Base-by-base conservation (phyloP, 2,113 vertebrate species). In the Ginglymostoma cirratum region DNA sequence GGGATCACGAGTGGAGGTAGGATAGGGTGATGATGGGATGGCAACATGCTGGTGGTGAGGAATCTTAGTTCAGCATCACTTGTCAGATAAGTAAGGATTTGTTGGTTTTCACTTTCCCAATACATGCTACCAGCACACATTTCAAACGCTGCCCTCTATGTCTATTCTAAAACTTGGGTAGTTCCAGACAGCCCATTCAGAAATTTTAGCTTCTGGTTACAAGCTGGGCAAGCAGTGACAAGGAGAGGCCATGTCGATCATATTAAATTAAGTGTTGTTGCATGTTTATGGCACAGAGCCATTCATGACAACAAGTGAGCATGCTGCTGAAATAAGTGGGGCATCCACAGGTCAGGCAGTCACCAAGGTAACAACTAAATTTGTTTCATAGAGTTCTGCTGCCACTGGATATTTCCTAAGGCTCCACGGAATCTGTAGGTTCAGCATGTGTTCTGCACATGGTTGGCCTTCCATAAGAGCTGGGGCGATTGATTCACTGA, bases 361-460 rank as follows among this genome's bases (percentile, higher is more conserved):
- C 55, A 90, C 87, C 87, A 52, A 90, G 55, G 87, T 61, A 90
- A 90, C 55, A 90, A 61, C 30, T 65, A 61, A 27, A 90, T 61
- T 61, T 90, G 87, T 90, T 83, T 61, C 87, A 61, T 61, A 17
- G 27, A 90, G 24, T 52, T 90, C 87, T 61, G 87, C 48, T 61
- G 48, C 52, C 10, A 34, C 52, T 90, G 27, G 52, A 61, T 90
- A 65, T 90, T 90, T 90, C 87, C 30, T 17, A 90, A 90, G 86
- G 42, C 86, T 55, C 30, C 27, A 61, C 2, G 24, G 30, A 48
- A 89, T 55, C 23, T 90, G 48, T 15, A n/a, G 27, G 12, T 90
- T 90, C 52, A 61, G 52, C 52, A 15, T 90, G 52, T 90, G 87
- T 61, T 90, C 14, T 90, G 52, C 87, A 90, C 87, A 90, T 90